Percentiles rank a stretch among this genome's conserved stretches.
phyloP scores from a whole-genome alignment of 2,797 vertebrate genomes.

The Lycodopsis pacificus region DNA sequence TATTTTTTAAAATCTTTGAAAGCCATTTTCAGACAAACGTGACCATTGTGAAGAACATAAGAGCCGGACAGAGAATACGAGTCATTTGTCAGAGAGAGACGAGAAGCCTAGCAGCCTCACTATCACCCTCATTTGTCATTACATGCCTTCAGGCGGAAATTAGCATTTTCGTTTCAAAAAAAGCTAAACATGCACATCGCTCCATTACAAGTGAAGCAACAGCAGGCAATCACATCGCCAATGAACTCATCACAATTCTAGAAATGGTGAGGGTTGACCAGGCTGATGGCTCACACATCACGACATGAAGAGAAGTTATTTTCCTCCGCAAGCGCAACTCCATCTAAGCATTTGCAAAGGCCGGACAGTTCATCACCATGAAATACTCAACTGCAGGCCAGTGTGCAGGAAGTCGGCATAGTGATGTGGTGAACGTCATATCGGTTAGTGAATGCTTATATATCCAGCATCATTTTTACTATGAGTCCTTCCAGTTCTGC shows the following conservation, averaged over 20 bases:
- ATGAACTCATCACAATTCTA: constrained; percentile 58
- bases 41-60: constrained; percentile 6
- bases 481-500: constrained; percentile 1
- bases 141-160: constrained; percentile 52
- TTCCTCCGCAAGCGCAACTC: constrained; percentile 43
- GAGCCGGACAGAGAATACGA: background rate
- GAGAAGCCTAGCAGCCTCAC: background rate
- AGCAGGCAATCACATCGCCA: constrained; percentile 52
- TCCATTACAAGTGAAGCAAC: constrained; percentile 58
- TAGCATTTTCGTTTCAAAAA: constrained; percentile 45
- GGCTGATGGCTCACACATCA: constrained; percentile 56
- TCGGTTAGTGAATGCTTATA: constrained; percentile 14
- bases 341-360: constrained; percentile 52
- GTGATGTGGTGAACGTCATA: constrained; percentile 19
- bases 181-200: constrained; percentile 30
- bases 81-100: background rate
- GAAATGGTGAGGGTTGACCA: constrained; percentile 61
- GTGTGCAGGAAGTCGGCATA: constrained; percentile 6
- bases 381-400: constrained; percentile 40
- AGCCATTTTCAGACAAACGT: background rate
- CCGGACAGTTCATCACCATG: constrained; percentile 44
- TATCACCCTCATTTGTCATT: constrained; percentile 42
- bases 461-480: constrained; percentile 3
- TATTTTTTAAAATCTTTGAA: background rate
- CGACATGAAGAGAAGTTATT: constrained; percentile 59